Conservation (phyloP, 1,140 invertebrate species). For the Heliothis virescens region DNA sequence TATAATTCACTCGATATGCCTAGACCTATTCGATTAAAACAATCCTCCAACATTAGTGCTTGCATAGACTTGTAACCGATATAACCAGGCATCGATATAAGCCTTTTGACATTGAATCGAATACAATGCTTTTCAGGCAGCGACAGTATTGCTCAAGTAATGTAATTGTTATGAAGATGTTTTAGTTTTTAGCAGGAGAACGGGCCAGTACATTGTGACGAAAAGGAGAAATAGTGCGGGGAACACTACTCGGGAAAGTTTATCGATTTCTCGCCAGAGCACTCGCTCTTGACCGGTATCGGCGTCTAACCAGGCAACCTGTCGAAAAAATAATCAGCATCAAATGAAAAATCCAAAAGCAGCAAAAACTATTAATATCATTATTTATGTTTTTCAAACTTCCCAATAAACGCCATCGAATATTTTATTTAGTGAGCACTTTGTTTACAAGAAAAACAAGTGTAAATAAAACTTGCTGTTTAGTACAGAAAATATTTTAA, state of each 20-base stretch:
- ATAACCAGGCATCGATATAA: neutral
- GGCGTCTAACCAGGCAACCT: slow-evolving; percentile 88
- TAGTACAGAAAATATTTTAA: too few species aligned
- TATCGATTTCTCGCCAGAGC: slow-evolving; percentile 90
- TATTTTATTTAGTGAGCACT: too few species aligned
- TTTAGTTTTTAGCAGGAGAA: slow-evolving; percentile 89
- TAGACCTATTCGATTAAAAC: slow-evolving; percentile 10
- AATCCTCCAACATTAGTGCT: neutral
- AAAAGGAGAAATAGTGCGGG: slow-evolving; percentile 91
- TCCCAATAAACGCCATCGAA: too few species aligned
- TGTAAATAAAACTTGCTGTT: too few species aligned
- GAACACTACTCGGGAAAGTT: slow-evolving; percentile 90
- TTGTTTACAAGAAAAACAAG: too few species aligned
- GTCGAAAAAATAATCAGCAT: slow-evolving; percentile 42
- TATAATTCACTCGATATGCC: neutral
- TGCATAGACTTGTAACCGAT: neutral
- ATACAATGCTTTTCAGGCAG: slow-evolving; percentile 21
- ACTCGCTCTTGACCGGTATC: slow-evolving; percentile 89
- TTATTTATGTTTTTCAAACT: too few species aligned
- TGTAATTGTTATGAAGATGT: slow-evolving; percentile 74
- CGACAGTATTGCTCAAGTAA: neutral
- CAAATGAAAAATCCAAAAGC: too few species aligned
- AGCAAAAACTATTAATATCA: too few species aligned
- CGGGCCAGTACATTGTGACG: slow-evolving; percentile 91
- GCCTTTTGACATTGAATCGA: neutral